Evolutionary conservation across 2,888 invertebrate genomes (phyloP).

Genomic region (Diarsia dahlii): DNA sequence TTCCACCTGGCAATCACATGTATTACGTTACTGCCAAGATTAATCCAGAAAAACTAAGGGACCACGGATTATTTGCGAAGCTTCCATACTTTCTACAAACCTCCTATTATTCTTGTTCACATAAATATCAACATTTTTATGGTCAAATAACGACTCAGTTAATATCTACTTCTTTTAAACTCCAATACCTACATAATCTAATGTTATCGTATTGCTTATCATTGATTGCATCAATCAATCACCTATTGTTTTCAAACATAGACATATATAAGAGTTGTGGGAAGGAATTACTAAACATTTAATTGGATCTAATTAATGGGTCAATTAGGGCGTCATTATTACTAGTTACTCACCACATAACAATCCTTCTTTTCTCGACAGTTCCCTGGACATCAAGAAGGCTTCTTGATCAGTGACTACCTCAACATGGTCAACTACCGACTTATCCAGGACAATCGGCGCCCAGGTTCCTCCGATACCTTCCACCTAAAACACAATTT

Average conservation of each 20-base stretch:
- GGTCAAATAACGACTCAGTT: constrained; percentile 17
- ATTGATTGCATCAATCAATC: too few relatives aligned
- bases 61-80: not conserved
- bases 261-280: not conserved
- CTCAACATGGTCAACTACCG: constrained; percentile 95
- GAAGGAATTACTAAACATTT: constrained; percentile 21
- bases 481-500: constrained; percentile 81
- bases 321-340: not conserved
- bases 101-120: not conserved
- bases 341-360: constrained; percentile 92
- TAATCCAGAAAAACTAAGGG: not conserved
- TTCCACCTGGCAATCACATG: constrained; percentile 87
- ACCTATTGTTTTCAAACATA: constrained; percentile 17
- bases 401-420: constrained; percentile 95
- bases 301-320: constrained; percentile 2
- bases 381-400: constrained; percentile 94
- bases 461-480: constrained; percentile 98
- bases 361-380: constrained; percentile 97
- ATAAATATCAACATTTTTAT: not conserved
- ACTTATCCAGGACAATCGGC: constrained; percentile 95
- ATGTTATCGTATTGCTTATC: not conserved
- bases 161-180: constrained; percentile 18
- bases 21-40: constrained; percentile 6
- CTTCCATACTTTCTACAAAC: not conserved
- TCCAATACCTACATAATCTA: not conserved